Evolutionary conservation across 1,140 invertebrate species (phyloP), one percentile per base, ranked within the genome.

Genomic region (Atta colombica): DNA sequence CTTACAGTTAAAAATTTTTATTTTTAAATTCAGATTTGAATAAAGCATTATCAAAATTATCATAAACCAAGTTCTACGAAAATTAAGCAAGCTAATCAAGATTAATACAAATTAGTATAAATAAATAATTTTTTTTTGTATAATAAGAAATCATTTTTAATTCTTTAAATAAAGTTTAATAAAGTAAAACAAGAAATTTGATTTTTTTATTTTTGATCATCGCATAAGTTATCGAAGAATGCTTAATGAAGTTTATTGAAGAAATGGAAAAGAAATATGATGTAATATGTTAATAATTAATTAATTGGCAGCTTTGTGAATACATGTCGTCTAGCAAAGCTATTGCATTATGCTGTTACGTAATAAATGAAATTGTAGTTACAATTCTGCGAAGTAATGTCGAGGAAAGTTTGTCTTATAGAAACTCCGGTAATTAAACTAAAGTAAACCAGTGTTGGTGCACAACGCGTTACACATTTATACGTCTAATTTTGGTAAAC

Each of bases 351-450:
- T 75, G 55, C 55, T 75, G 69, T 84, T 84, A 84, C 55, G 39
- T 84, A 75, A 84, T 69, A 84, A 84, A 84, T 75, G 80, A 75
- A 84, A 84, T 84, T 84, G 80, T 74, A 84, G 25, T 69, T 84
- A 75, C 69, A 84, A 84, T 84, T 84, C 69, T 45, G 80, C 39
- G 69, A 84, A 84, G 80, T 84, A 84, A 84, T 58, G 71, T 55
- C 69, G 55, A 75, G 80, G 80, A 84, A 84, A 84, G 80, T 84
- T 84, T 84, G 80, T 84, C 80, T 84, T 84, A 84, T 84, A 84
- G 80, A 84, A 84, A 84, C 80, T 84, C 80, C 69, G 69, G 80
- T 84, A 84, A 84, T 84, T 84, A 84, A 84, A 84, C 80, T 84
- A 84, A 84, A 84, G 80, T 84, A 82, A 82, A 82, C 55, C 25